Base-by-base conservation (phyloP, 2,113 vertebrate genomes). In the Aptenodytes forsteri region DNA sequence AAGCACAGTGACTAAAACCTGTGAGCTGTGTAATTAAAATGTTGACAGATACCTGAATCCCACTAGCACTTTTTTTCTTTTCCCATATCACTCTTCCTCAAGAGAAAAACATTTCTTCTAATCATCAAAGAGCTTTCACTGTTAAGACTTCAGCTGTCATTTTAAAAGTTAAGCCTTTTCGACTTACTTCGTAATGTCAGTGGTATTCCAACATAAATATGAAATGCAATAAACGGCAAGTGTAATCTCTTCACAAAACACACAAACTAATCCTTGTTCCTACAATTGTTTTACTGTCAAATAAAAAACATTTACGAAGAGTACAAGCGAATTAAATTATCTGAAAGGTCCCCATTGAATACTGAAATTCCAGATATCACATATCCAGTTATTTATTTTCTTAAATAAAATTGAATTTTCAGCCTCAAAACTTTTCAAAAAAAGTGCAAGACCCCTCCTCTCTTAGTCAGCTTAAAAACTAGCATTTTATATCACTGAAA, bases 11-110 rank as follows among this genome's bases (percentile, higher is more conserved):
- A 66, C 32, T 79, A 70, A 91, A 95, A 59, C 2, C 26, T 0
- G 0, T 18, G 50, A 94, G 84, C 75, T 91, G 42, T 38, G 76
- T 58, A 91, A 91, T 93, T 89, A 76, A 73, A 55, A 11, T 1
- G 64, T 64, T 95, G 89, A 96, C 92, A 95, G 83, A 89, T 10
- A 42, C 19, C 75, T 67, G 64, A 94, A 96, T 70, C 67, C 71
- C 62, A 64, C 54, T 85, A 77, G 59, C 75, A 87, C 66, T 44
- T 87, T 94, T 34, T 34, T 77, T 95, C 86, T 66, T 96, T 97
- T 93, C 91, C 91, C 95, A 87, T 87, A 95, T 91, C 84, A 34
- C 69, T 70, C 72, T 87, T 88, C 47, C 89, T 76, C 69, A 89
- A 61, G 38, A 72, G 36, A 76, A 87, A 16, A 16, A 44, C 20